A percentile compares a stretch with the other conserved stretches of the same genome.
Conservation (phyloP, 2,888 invertebrate genomes). For the Lamellibrachia columna region DNA sequence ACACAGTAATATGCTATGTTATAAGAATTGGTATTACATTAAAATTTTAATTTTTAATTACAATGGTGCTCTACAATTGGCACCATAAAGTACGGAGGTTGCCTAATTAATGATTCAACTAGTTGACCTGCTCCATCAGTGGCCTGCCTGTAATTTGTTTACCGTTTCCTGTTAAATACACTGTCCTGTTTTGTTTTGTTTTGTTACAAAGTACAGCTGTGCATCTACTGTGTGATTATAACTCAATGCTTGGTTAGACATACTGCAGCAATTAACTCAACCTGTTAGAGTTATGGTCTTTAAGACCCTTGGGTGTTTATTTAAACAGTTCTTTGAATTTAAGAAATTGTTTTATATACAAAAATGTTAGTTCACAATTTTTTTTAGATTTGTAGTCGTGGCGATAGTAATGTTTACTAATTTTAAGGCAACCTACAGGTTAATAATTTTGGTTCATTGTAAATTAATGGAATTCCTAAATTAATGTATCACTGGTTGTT, state of each 20-base stretch:
- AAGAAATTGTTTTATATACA: not conserved
- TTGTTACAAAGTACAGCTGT: not conserved
- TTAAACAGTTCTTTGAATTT: not conserved
- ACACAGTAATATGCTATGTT: not conserved
- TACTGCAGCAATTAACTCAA: not conserved
- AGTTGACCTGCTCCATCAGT: not conserved
- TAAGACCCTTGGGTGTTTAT: not conserved
- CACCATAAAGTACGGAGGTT: not conserved
- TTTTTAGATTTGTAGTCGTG: not conserved
- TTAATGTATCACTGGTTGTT: no score
- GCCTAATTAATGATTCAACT: not conserved
- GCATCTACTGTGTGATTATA: not conserved
- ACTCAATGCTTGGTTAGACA: not conserved
- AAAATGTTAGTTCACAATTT: not conserved
- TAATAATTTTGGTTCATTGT: no score
- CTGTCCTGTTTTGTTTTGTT: not conserved
- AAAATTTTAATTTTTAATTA: not conserved
- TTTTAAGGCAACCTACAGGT: not conserved
- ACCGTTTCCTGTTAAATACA: not conserved
- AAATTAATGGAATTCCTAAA: no score
- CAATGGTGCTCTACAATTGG: not conserved
- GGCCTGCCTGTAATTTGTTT: not conserved
- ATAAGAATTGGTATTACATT: not conserved
- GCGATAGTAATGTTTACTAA: not conserved
- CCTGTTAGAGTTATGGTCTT: not conserved